Evolutionary conservation across 2,888 invertebrate species (phyloP), one percentile per base, ranked within the genome.

Genomic region (Cryptosula pallasiana): DNA sequence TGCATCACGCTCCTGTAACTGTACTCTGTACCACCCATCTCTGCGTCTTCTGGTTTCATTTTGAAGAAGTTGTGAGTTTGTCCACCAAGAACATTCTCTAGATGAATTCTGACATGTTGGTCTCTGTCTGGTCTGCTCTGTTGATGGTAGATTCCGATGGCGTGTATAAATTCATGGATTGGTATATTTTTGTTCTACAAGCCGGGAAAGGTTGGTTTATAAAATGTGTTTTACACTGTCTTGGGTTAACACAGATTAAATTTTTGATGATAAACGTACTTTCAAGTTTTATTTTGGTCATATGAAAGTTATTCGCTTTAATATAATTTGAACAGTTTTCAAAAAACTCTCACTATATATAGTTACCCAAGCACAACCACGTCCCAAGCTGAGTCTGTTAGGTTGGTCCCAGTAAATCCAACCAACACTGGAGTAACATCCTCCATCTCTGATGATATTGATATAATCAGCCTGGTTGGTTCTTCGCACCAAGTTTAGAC

Each of bases 1-100:
- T 57, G 57, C 57, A 57, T 57, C 25, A 57, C 57, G n/a, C 57
- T 57, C 25, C 57, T 57, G 57, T 57, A 57, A 23, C 25, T 25
- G 25, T 57, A 57, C 16, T 13, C n/a, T 5, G 25, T 13, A n/a
- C 25, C 57, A 57, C 5, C 16, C 20, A 23, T 13, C 5, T 13
- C 16, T n/a, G 57, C 57, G 9, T 45, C 45, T 13, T 45, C 45
- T 25, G 57, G 16, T 57, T 57, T 23, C 16, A 23, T 5, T 57
- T 57, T 57, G 16, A 25, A 13, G 25, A 57, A 57, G 25, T 57
- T 57, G 23, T 25, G n/a, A 13, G 16, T 25, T 9, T 5, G 5
- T 5, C 57, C 57, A 57, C 25, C 25, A 5, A 13, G 57, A 57
- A 57, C n/a, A 23, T 57, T 57, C 25, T 57, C 57, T 5, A 5